Evolutionary conservation across 2,888 invertebrate genomes (phyloP), one percentile per base, ranked within the genome.

Genomic region (Athalia cordata): DNA sequence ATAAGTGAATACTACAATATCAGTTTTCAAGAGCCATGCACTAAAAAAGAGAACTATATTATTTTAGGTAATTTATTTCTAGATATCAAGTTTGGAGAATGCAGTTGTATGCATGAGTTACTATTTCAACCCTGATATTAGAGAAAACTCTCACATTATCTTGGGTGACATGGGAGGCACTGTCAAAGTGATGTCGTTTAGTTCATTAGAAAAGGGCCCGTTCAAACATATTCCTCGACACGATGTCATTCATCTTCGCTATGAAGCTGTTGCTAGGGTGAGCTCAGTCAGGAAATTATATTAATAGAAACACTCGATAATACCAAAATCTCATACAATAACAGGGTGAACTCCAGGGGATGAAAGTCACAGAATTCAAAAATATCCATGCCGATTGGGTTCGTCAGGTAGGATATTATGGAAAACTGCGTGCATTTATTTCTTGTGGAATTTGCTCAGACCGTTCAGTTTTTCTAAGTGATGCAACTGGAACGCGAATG

Each of bases 101-200:
- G 93, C 92, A 7, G 90, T 92, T 0, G 89, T 90, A 2, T 89
- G 91, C 43, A 92, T 93, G 92, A 85, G 92, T 87, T 95, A 95
- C 89, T 92, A 93, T 85, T 94, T 94, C 86, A 89, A 91, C 82
- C 87, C 90, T 82, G 91, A 93, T 82, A 84, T 89, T n/a, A 90
- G 91, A 6, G 92, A 93, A 82, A 90, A 93, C 52, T 93, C 94
- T 15, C 93, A 93, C 79, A 89, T 97, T 80, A 88, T 96, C 50
- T 91, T 95, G 80, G 97, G 96, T 0, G 96, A 97, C 88, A 94
- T 92, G 85, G 93, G 93, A 3, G 97, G 97, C 8, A 93, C 93
- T 86, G 92, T 96, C 45, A 92, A 92, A 78, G 91, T 95, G 66
- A 90, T 96, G 78, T 90, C 91, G 75, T 95, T 95, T 88, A 92